These are phyloP conservation scores for Spizella passerina DNA, from an alignment of 2,797 vertebrate genomes.

Conservation along the genomic window DNA sequence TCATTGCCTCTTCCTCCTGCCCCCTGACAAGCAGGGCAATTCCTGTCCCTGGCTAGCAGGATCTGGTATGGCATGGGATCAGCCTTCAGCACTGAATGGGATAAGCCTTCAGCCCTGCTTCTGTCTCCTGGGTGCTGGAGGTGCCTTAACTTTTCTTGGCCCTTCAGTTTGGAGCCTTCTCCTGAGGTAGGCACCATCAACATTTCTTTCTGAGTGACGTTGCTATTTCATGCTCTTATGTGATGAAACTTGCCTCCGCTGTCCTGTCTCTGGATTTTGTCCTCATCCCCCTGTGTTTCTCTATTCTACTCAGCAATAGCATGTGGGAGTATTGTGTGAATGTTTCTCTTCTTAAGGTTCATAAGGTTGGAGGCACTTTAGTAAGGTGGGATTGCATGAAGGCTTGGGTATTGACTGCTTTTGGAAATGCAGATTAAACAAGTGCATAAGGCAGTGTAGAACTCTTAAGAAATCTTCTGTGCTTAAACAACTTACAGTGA, in stretches of 20 bases:
- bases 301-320: not conserved
- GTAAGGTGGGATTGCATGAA: not conserved
- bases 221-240: not conserved
- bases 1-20: not conserved
- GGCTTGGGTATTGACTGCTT: not conserved
- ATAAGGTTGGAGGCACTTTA: not conserved
- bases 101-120: not conserved
- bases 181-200: not conserved
- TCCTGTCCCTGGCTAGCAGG: not conserved
- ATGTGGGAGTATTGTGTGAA: fast-evolving
- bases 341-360: not conserved
- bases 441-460: not conserved
- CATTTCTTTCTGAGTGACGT: not conserved
- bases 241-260: not conserved
- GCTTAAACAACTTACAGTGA: not conserved
- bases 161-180: not conserved
- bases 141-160: not conserved
- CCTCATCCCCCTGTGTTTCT: not conserved
- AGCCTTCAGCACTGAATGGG: not conserved
- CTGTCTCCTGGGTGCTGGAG: not conserved
- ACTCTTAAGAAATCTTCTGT: not conserved
- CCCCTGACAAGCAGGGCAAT: not conserved
- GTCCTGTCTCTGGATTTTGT: not conserved
- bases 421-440: not conserved
- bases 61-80: not conserved